Base-by-base conservation (phyloP, 2,888 invertebrate genomes). In the Meteorus colon region DNA sequence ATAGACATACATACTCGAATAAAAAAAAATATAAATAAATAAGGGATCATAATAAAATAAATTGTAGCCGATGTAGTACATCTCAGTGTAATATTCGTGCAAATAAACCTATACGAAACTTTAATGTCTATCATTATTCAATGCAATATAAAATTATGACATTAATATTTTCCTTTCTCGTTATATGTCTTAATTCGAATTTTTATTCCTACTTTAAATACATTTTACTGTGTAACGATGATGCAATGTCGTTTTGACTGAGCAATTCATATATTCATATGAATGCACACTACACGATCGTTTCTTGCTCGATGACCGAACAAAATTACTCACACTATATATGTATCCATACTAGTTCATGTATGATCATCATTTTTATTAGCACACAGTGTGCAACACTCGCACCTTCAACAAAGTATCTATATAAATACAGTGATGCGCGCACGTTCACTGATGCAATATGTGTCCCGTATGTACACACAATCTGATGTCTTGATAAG, bases 401-500 rank as follows among this genome's bases (percentile, higher is more conserved):
- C 2, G 19, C 41, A 65, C 65, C 65, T 65, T 65, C 68, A 68
- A 37, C 19, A 65, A 65, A 12, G 1, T n/a, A 4, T 10, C 65
- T 60, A 34, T 51, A 48, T 67, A 63, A 45, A 19, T 19, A 19
- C 19, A n/a, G 4, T 48, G 12, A 45, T 45, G 14, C 10, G 14
- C 14, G 10, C 12, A 14, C 45, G 10, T 62, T 31, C 12, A 41
- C 14, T 65, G 37, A 68, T 71, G 55, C 62, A 51, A 67, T 55
- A 60, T 60, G 66, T 68, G 65, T 66, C 31, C 69, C 66, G 77
- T 76, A 74, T 73, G 76, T 77, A 76, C 55, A 79, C 71, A 77
- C 75, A 75, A 77, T 67, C 77, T 81, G 86, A 86, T 86, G 85
- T 86, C 86, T 86, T 85, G 86, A 86, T 86, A 84, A 81, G 78